A percentile compares a stretch with the other conserved stretches of the same genome.
phyloP scores from a whole-genome alignment of 2,888 invertebrate species.

The Hoplodrina ambigua region DNA sequence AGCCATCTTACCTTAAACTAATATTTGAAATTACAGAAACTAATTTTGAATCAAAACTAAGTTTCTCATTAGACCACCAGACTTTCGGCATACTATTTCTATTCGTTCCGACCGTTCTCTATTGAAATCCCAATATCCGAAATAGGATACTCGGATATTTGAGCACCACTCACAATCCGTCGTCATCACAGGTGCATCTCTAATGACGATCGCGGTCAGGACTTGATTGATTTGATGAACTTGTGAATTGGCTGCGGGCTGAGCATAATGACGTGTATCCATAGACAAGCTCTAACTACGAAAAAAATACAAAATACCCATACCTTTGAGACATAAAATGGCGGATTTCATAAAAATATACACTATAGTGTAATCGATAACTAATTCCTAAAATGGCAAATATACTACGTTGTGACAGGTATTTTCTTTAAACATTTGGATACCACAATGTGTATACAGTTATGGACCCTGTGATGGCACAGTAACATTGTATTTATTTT shows the following conservation, averaged over 20 bases:
- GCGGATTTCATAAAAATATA: too few relatives aligned
- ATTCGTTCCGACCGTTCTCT: constrained; percentile 7
- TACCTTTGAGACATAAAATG: too few relatives aligned
- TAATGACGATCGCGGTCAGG: constrained; percentile 12
- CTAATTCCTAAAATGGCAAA: too few relatives aligned
- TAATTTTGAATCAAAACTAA: constrained; percentile 37
- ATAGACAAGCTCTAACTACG: too few relatives aligned
- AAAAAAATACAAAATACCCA: too few relatives aligned
- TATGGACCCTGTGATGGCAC: too few relatives aligned
- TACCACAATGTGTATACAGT: too few relatives aligned
- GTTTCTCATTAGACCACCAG: constrained; percentile 16
- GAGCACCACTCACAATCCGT: not conserved
- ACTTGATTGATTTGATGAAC: constrained; percentile 26
- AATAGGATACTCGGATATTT: constrained; percentile 4
- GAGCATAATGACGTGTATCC: not conserved
- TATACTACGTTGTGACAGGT: not conserved
- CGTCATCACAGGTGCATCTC: constrained; percentile 11
- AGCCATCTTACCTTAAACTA: constrained; percentile 1
- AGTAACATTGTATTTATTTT: too few relatives aligned
- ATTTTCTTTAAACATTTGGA: not conserved
- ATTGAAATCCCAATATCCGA: constrained; percentile 32
- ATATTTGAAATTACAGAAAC: constrained; percentile 25
- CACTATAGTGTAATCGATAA: too few relatives aligned
- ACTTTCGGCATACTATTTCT: not conserved
- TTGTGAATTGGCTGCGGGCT: constrained; percentile 7